Base-by-base conservation (phyloP, 2,797 vertebrate species). In the Dermochelys coriacea region DNA sequence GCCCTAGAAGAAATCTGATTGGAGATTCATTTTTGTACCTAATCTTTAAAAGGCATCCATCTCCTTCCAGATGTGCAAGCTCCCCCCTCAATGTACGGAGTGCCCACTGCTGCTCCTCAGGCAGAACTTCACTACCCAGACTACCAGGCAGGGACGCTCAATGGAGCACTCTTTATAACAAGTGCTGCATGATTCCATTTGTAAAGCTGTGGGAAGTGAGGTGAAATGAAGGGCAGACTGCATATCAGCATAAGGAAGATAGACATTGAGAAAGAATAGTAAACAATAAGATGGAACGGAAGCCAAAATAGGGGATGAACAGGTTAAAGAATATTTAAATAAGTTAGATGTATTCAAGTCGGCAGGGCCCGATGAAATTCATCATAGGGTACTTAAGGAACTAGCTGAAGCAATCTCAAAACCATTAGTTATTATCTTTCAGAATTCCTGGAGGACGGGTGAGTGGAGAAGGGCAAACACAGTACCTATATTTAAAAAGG, bases 121-220 rank as follows among this genome's bases (percentile, higher is more conserved):
- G 31, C 87, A 47, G 81, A 34, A n/a, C 86, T 81, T 9, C 1
- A 84, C 92, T 89, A 82, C 86, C 49, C 5, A 88, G 61, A 77
- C 79, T 95, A 47, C 41, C 41, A 27, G 41, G 54, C 80, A 90
- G 82, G 85, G 94, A 57, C 75, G 86, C 0, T 0, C 47, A 90
- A 88, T 74, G 91, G 27, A 94, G 21, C 9, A 1, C 16, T 84
- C 90, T 75, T 95, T 93, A 41, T 87, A 96, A 92, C 84, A 96
- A 90, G 81, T 81, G n/a, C 52, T 18, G 87, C 92, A 90, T n/a
- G 83, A 95, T 95, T 47, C 88, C 95, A 90, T 88, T 96, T 95
- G 96, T 92, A 92, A 37, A 93, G 74, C 52, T 68, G 84, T 85
- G 80, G 87, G 95, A 94, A 68, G 9, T 0, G 0, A 96, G 87